These are phyloP conservation scores for Bombylius major DNA, from an alignment of 2,888 invertebrate species.

Conservation along the genomic window DNA sequence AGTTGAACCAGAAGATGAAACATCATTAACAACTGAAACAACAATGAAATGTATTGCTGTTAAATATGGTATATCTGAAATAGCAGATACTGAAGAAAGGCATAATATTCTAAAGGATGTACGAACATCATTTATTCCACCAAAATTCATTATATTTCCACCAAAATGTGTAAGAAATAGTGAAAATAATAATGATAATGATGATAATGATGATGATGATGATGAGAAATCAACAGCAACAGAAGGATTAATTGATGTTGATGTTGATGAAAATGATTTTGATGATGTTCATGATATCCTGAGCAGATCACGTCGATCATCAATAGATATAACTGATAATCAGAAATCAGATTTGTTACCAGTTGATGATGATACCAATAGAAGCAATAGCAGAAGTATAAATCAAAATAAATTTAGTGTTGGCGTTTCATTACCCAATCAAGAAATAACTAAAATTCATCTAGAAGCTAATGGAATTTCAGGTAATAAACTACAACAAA, in stretches of 20 bases:
- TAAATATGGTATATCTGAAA: conserved; percentile 25
- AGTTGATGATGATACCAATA: too few relatives aligned
- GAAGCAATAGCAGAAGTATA: too few relatives aligned
- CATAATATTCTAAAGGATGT: conserved; percentile 45
- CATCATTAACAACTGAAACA: neutral
- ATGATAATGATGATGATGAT: neutral
- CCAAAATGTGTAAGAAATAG: conserved; percentile 23
- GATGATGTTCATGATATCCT: neutral
- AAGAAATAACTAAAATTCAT: too few relatives aligned
- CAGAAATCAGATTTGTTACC: too few relatives aligned
- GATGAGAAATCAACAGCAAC: neutral
- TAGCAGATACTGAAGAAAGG: conserved; percentile 41
- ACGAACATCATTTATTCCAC: conserved; percentile 49
- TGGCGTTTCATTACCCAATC: too few relatives aligned
- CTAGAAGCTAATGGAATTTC: too few relatives aligned
- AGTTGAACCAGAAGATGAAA: too few relatives aligned
- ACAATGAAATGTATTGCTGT: conserved; percentile 24
- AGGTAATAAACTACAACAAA: too few relatives aligned
- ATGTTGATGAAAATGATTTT: neutral
- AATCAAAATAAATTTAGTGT: too few relatives aligned
- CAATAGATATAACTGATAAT: too few relatives aligned
- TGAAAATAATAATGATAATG: neutral
- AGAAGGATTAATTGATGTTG: too few relatives aligned
- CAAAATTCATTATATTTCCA: conserved; percentile 40
- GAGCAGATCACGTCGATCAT: too few relatives aligned